A percentile compares a stretch with the other conserved stretches of the same genome.
These are phyloP conservation scores for Chaetogeoica ovagalla DNA, from an alignment of 2,888 invertebrate species.

Conservation along the genomic window DNA sequence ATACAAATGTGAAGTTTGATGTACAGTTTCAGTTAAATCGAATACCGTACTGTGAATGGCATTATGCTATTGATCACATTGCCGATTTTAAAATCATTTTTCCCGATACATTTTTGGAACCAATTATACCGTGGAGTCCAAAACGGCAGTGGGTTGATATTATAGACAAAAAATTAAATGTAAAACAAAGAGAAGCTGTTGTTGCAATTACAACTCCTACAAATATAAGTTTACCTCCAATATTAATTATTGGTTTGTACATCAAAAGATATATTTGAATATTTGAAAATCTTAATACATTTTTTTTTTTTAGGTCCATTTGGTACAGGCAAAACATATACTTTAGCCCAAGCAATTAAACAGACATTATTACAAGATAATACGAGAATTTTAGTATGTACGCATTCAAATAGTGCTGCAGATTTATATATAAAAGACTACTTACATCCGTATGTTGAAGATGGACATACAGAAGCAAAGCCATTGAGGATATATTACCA, in stretches of 20 bases:
- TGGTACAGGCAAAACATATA: slow-evolving; percentile 87
- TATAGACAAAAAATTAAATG: slow-evolving; percentile 66
- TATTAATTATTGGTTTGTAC: slow-evolving; percentile 67
- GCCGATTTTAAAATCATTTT: slow-evolving; percentile 73
- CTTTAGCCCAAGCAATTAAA: slow-evolving; percentile 75
- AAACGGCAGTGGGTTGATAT: slow-evolving; percentile 59
- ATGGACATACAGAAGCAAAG: slow-evolving; percentile 68
- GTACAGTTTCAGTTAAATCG: slow-evolving; percentile 82
- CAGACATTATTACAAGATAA: slow-evolving; percentile 68
- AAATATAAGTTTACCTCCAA: slow-evolving; percentile 69
- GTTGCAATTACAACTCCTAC: slow-evolving; percentile 73
- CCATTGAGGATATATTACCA: slow-evolving; percentile 80
- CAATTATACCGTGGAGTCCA: slow-evolving; percentile 71
- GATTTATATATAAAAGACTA: slow-evolving; percentile 84
- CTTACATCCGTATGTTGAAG: slow-evolving; percentile 74
- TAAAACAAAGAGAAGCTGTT: slow-evolving; percentile 78
- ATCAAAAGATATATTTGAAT: background rate
- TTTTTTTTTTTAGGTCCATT: slow-evolving; percentile 66
- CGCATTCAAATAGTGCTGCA: slow-evolving; percentile 85
- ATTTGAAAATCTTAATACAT: slow-evolving; percentile 9
- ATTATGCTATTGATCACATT: slow-evolving; percentile 77
- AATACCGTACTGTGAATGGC: slow-evolving; percentile 82
- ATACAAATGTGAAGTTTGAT: slow-evolving; percentile 69
- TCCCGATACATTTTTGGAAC: slow-evolving; percentile 68
- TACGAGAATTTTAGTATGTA: slow-evolving; percentile 77